Evolutionary conservation across 2,888 invertebrate species (phyloP).

Genomic region (Lissonota sp.): DNA sequence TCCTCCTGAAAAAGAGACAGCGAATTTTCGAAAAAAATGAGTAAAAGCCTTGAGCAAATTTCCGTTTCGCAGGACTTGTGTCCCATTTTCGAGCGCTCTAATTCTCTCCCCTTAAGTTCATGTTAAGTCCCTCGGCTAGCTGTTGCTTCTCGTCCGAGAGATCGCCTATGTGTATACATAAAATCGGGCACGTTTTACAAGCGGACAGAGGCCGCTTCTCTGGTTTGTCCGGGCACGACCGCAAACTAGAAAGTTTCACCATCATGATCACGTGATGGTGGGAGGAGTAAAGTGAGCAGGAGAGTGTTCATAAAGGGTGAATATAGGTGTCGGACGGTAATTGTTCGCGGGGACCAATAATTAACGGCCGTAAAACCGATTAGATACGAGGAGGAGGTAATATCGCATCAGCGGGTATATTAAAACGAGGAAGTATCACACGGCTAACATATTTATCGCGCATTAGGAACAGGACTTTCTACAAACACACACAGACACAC

Average conservation of each 20-base stretch:
- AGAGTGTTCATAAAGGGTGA: conserved; percentile 13
- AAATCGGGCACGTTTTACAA: background rate
- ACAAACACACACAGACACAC: background rate
- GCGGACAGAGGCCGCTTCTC: conserved; percentile 14
- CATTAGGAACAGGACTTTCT: conserved; percentile 59
- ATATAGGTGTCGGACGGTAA: conserved; percentile 68
- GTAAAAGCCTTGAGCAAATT: too few relatives aligned
- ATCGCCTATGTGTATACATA: background rate
- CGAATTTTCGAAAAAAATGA: too few relatives aligned
- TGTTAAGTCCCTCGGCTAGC: conserved; percentile 62
- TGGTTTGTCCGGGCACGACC: conserved; percentile 25
- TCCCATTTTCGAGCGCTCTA: too few relatives aligned
- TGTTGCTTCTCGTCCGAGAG: conserved; percentile 54
- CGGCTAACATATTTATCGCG: conserved; percentile 52
- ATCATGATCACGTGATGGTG: conserved; percentile 22
- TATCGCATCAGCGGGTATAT: conserved; percentile 49
- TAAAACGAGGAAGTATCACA: conserved; percentile 60
- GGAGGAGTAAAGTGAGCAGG: background rate
- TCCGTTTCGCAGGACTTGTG: too few relatives aligned
- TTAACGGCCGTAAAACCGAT: conserved; percentile 74
- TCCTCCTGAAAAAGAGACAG: too few relatives aligned
- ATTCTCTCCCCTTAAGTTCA: conserved; percentile 35
- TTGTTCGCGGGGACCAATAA: conserved; percentile 76
- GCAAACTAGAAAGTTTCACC: conserved; percentile 61
- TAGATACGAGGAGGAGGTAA: conserved; percentile 69